Conservation (phyloP, 2,888 invertebrate species). For the Tricholauxania praeusta region DNA sequence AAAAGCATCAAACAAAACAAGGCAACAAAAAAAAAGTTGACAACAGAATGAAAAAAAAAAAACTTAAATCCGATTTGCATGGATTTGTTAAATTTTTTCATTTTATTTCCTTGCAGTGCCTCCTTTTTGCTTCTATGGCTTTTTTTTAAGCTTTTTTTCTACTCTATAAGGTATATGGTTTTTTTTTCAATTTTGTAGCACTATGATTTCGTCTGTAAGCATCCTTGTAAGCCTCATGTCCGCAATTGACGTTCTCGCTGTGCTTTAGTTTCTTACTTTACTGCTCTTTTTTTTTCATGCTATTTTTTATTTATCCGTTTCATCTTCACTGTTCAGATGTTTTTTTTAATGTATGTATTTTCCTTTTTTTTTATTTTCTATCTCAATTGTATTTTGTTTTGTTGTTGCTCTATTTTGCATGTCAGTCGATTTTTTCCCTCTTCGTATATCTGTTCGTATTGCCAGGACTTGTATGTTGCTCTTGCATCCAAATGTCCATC, state of each 20-base stretch:
- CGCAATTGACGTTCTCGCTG: constrained; percentile 58
- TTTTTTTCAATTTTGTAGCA: constrained; percentile 33
- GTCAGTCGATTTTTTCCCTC: background rate
- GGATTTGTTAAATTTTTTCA: constrained; percentile 59
- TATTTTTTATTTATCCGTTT: background rate
- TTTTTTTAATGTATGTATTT: constrained; percentile 13
- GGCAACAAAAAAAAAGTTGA: background rate
- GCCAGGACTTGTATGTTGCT: background rate
- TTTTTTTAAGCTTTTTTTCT: constrained; percentile 2
- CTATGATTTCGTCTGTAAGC: constrained; percentile 64
- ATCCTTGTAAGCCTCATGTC: constrained; percentile 64
- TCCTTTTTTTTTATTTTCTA: background rate
- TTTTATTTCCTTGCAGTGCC: background rate
- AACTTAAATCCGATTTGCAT: constrained; percentile 66
- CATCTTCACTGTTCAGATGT: background rate
- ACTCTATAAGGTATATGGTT: constrained; percentile 27
- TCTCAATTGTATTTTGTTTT: constrained; percentile 15
- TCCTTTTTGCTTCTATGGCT: background rate
- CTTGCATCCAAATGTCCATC: background rate
- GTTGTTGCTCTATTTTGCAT: background rate
- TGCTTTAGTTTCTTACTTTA: background rate
- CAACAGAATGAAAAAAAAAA: constrained; percentile 49
- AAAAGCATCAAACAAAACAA: background rate
- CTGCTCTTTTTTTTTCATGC: constrained; percentile 11
- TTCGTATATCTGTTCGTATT: background rate